phyloP scores from a whole-genome alignment of 2,113 vertebrate species.

The Cricetomys ansorgei region DNA sequence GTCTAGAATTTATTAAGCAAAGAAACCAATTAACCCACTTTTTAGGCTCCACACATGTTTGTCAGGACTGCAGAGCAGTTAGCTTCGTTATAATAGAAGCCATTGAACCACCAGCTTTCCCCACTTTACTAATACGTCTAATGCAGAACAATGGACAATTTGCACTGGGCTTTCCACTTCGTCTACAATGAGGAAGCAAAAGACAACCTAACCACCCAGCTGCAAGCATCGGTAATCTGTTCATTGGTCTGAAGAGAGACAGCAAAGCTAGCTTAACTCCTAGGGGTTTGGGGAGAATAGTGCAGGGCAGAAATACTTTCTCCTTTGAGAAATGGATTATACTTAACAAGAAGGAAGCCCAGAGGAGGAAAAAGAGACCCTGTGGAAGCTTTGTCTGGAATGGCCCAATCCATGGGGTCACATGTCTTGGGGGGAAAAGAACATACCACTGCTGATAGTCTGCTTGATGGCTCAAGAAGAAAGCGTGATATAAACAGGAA shows the following conservation, averaged over 20 bases:
- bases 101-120: not conserved
- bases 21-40: not conserved
- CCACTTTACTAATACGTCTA: constrained; percentile 11
- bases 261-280: constrained; percentile 35
- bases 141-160: not conserved
- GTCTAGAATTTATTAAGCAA: not conserved
- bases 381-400: not conserved
- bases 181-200: constrained; percentile 56
- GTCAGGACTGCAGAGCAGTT: not conserved
- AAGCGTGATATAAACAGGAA: not conserved
- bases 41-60: not conserved
- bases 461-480: not conserved
- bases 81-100: not conserved
- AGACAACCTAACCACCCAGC: constrained; percentile 22
- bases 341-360: constrained; percentile 22
- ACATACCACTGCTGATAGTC: not conserved
- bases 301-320: not conserved
- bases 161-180: constrained; percentile 12
- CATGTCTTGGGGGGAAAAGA: not conserved
- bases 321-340: constrained; percentile 10
- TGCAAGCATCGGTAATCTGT: constrained; percentile 35
- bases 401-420: not conserved
- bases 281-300: not conserved
- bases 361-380: not conserved
- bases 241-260: not conserved